Evolutionary conservation across 2,797 vertebrate species (phyloP).

Genomic region (Alca torda): DNA sequence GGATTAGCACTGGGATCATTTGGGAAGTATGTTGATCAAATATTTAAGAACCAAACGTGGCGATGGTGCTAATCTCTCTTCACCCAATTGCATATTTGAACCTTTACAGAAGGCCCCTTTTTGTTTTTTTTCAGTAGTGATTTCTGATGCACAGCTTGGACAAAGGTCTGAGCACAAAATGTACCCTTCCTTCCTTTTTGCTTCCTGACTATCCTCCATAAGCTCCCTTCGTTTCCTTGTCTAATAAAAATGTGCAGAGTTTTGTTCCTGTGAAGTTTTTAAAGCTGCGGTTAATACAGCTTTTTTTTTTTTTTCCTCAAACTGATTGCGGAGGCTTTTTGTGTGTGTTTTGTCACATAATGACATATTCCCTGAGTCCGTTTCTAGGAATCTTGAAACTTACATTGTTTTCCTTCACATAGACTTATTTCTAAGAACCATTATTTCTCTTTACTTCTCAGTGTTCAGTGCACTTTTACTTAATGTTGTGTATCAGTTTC

Average conservation of each 20-base stretch:
- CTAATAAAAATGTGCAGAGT: not conserved
- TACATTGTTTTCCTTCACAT: not conserved
- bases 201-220: not conserved
- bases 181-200: not conserved
- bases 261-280: not conserved
- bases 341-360: not conserved
- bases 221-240: not conserved
- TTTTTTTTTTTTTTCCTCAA: not conserved
- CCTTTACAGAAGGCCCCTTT: not conserved
- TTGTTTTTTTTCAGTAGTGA: not conserved
- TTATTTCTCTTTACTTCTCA: not conserved
- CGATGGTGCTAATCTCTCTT: not conserved
- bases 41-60: not conserved
- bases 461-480: not conserved
- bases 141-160: not conserved
- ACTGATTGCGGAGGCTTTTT: not conserved
- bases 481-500: not conserved
- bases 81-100: not conserved
- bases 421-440: not conserved
- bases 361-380: not conserved
- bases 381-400: not conserved
- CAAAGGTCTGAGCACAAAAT: not conserved
- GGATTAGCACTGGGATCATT: not conserved
- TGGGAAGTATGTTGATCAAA: not conserved
- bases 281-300: not conserved